Evolutionary conservation across 2,888 invertebrate species (phyloP).

Genomic region (Drosophila siamana): DNA sequence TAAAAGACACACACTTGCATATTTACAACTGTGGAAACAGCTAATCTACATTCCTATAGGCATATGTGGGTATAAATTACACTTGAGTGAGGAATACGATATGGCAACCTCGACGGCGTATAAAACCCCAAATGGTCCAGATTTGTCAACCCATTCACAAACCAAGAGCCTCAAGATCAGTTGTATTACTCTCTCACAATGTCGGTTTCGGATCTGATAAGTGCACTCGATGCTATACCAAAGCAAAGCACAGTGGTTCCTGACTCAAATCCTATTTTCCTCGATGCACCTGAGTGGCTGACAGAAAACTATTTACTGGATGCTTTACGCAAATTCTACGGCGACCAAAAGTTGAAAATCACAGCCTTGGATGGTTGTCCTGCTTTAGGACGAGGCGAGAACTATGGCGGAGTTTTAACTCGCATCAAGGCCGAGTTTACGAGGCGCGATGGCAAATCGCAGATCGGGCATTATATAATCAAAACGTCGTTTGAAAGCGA

Average conservation of each 20-base stretch:
- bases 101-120: constrained; percentile 32
- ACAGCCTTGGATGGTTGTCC: constrained; percentile 61
- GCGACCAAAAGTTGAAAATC: constrained; percentile 71
- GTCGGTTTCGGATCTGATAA: constrained; percentile 72
- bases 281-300: constrained; percentile 77
- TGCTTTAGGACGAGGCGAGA: constrained; percentile 83
- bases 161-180: constrained; percentile 10
- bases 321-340: constrained; percentile 69
- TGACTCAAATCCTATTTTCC: constrained; percentile 14
- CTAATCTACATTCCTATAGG: constrained; percentile 31
- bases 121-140: constrained; percentile 43
- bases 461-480: constrained; percentile 75
- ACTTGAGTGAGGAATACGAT: constrained; percentile 31
- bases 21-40: constrained; percentile 33
- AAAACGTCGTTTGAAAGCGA: constrained; percentile 82
- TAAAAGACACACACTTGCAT: constrained; percentile 23
- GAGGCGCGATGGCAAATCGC: constrained; percentile 37
- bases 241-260: constrained; percentile 26
- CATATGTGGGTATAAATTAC: constrained; percentile 50
- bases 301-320: constrained; percentile 73
- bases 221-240: constrained; percentile 57
- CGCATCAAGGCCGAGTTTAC: constrained; percentile 72
- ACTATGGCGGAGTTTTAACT: constrained; percentile 82
- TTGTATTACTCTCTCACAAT: constrained; percentile 39
- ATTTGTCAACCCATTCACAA: constrained; percentile 16